A percentile compares a stretch with the other conserved stretches of the same genome.
Conservation (phyloP, 2,888 invertebrate species). For the Scaptomyza flava region DNA sequence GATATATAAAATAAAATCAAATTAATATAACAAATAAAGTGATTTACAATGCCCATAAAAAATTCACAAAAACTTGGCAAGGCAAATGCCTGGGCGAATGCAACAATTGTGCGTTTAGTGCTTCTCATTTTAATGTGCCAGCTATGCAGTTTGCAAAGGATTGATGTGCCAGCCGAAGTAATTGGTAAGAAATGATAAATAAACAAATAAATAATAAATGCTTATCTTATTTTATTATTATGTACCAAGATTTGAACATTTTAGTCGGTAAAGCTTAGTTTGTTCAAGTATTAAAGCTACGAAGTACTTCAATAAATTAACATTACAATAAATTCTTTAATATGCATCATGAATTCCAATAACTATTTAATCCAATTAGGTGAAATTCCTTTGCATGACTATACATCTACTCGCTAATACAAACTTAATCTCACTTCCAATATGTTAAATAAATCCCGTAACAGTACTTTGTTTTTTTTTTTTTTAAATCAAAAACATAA, state of each 20-base stretch:
- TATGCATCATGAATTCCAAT: too few species aligned
- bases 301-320: too few species aligned
- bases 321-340: too few species aligned
- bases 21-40: constrained; percentile 13
- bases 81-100: constrained; percentile 17
- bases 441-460: background rate
- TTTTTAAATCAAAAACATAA: background rate
- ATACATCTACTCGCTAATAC: too few species aligned
- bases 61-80: background rate
- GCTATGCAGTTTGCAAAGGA: constrained; percentile 71
- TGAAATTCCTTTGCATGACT: background rate
- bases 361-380: background rate
- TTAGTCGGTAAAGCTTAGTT: too few species aligned
- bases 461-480: background rate
- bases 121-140: constrained; percentile 79
- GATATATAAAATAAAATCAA: background rate
- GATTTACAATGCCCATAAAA: constrained; percentile 39
- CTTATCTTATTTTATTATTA: too few species aligned
- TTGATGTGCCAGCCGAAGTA: constrained; percentile 81
- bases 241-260: too few species aligned
- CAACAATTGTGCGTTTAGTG: constrained; percentile 23
- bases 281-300: too few species aligned
- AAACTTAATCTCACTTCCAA: background rate
- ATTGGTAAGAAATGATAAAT: constrained; percentile 73
- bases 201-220: too few species aligned